Percentiles rank a stretch among this genome's conserved stretches.
phyloP scores from a whole-genome alignment of 2,797 vertebrate species.

The Epinephelus awoara region DNA sequence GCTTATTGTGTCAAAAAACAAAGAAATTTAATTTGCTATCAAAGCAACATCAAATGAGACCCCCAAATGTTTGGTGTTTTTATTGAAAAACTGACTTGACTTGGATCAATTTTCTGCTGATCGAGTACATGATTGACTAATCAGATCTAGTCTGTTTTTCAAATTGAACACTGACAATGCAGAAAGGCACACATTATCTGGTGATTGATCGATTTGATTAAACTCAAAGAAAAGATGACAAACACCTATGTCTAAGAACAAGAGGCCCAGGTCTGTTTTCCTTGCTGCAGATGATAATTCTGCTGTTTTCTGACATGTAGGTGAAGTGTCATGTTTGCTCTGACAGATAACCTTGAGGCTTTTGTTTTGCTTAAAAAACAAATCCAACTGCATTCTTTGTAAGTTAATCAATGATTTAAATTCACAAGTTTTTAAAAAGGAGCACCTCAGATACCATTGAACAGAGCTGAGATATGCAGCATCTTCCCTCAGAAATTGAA shows the following conservation, averaged over 20 bases:
- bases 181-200: background rate
- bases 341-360: background rate
- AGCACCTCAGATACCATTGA: background rate
- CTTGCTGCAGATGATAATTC: background rate
- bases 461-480: background rate
- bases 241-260: background rate
- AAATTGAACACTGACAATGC: background rate
- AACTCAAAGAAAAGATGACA: background rate
- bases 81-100: background rate
- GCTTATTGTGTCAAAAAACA: background rate
- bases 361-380: conserved; percentile 5
- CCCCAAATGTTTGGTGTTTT: background rate
- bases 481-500: background rate
- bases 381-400: background rate
- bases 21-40: background rate
- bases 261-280: background rate
- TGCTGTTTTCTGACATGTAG: background rate
- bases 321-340: conserved; percentile 37
- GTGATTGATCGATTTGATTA: background rate
- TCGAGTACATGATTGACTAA: background rate
- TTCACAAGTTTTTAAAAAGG: background rate
- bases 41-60: background rate
- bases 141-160: background rate
- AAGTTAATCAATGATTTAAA: background rate
- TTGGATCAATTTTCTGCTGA: background rate